These are phyloP conservation scores for Temnothorax rugatulus DNA, from an alignment of 2,888 invertebrate species.

Conservation along the genomic window DNA sequence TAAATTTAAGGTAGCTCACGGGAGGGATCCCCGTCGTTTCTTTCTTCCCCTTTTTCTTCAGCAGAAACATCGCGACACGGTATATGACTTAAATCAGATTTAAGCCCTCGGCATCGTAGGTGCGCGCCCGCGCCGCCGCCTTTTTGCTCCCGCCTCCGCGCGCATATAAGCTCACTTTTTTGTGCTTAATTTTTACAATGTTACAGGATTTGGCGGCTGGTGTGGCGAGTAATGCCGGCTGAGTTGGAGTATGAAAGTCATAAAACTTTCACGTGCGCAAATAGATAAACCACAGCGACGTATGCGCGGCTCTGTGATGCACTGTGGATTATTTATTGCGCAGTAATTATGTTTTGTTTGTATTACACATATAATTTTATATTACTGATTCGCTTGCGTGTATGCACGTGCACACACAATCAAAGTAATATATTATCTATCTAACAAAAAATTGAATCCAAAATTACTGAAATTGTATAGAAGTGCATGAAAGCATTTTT, in stretches of 20 bases:
- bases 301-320: background rate
- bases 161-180: slow-evolving; percentile 28
- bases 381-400: slow-evolving; percentile 4
- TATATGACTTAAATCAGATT: slow-evolving; percentile 82
- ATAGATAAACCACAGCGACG: slow-evolving; percentile 24
- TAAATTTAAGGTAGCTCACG: slow-evolving; percentile 82
- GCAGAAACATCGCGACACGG: slow-evolving; percentile 80
- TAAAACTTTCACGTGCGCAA: slow-evolving; percentile 22
- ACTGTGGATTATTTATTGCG: slow-evolving; percentile 12
- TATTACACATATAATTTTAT: slow-evolving; percentile 2
- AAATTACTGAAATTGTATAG: background rate
- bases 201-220: slow-evolving; percentile 35
- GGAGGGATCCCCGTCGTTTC: slow-evolving; percentile 78
- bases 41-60: slow-evolving; percentile 59
- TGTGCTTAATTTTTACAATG: slow-evolving; percentile 51
- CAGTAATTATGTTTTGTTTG: background rate
- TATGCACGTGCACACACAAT: too few species aligned
- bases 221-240: slow-evolving; percentile 15
- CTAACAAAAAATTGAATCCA: background rate
- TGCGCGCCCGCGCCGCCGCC: slow-evolving; percentile 29
- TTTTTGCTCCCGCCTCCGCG: slow-evolving; percentile 42
- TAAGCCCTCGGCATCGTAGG: slow-evolving; percentile 71
- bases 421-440: background rate
- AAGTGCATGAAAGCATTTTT: background rate
- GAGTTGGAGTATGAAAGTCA: slow-evolving; percentile 5